Evolutionary conservation across 2,888 invertebrate genomes (phyloP).

Genomic region (Taphrorychus bicolor): DNA sequence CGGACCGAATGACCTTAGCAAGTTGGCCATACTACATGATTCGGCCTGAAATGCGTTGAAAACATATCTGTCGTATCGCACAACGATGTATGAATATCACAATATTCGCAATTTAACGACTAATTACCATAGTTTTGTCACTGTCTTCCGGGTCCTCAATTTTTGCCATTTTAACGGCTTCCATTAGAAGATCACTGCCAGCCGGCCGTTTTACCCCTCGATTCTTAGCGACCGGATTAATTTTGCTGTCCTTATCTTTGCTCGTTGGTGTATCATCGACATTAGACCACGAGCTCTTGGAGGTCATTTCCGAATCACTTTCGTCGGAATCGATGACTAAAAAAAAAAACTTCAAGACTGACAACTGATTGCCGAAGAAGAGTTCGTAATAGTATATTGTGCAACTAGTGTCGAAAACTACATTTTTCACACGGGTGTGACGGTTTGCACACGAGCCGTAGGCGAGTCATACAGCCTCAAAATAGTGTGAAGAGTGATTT

Average conservation of each 20-base stretch:
- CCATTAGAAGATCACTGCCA: conserved; percentile 13
- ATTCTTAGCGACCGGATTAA: conserved; percentile 34
- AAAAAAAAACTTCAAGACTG: too few species aligned
- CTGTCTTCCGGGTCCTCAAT: conserved; percentile 34
- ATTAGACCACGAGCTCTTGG: too few species aligned
- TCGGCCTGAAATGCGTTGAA: conserved; percentile 18
- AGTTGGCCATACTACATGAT: conserved; percentile 19
- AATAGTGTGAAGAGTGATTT: too few species aligned
- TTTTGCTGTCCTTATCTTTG: conserved; percentile 24
- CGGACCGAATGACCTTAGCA: conserved; percentile 47
- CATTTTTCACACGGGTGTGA: too few species aligned
- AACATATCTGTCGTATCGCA: too few species aligned
- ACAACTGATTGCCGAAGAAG: too few species aligned
- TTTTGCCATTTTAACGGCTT: conserved; percentile 30
- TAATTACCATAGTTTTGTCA: conserved; percentile 21
- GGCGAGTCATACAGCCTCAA: too few species aligned
- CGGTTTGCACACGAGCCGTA: too few species aligned
- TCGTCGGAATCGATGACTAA: conserved; percentile 32
- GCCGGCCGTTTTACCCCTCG: conserved; percentile 7
- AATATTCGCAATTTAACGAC: neutral
- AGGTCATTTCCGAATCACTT: conserved; percentile 10
- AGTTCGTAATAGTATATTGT: too few species aligned
- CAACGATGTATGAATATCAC: neutral
- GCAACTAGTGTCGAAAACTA: too few species aligned
- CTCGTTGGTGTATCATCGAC: conserved; percentile 13